phyloP scores from a whole-genome alignment of 2,113 vertebrate genomes.

The Odontophorus gujanensis region DNA sequence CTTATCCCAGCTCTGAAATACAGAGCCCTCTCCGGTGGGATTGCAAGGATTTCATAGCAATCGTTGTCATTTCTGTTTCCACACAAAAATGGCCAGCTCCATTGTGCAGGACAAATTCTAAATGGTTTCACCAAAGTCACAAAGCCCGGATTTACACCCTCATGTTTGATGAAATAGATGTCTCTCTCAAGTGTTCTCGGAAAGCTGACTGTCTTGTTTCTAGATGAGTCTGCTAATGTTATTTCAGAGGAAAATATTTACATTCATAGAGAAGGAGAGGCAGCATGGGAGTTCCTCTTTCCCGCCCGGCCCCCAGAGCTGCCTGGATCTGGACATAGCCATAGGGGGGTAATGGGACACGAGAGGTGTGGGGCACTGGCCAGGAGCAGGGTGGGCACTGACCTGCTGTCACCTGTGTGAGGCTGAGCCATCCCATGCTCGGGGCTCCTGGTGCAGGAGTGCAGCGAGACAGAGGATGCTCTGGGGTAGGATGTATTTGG shows the following conservation, averaged over 20 bases:
- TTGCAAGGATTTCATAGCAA: background rate
- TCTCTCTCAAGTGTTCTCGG: background rate
- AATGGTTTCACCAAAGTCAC: background rate
- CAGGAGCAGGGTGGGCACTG: background rate
- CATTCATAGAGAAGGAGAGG: background rate
- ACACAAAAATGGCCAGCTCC: background rate
- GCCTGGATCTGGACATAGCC: fast-evolving
- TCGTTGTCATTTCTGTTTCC: background rate
- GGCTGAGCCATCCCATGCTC: background rate
- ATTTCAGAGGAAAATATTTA: slow-evolving; percentile 6
- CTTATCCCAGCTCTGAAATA: background rate
- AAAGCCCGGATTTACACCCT: background rate
- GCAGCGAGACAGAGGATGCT: background rate
- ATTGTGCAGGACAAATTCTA: background rate
- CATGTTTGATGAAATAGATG: background rate
- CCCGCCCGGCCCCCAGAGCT: background rate
- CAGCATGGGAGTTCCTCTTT: slow-evolving; percentile 2
- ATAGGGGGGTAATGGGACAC: background rate
- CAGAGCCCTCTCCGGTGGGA: background rate
- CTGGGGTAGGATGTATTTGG: background rate
- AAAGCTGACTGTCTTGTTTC: slow-evolving; percentile 36
- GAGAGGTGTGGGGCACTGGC: background rate
- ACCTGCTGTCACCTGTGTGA: background rate
- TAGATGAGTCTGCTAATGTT: background rate
- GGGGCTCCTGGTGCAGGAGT: background rate